Conservation (phyloP, 2,113 vertebrate genomes). For the Urocynchramus pylzowi region DNA sequence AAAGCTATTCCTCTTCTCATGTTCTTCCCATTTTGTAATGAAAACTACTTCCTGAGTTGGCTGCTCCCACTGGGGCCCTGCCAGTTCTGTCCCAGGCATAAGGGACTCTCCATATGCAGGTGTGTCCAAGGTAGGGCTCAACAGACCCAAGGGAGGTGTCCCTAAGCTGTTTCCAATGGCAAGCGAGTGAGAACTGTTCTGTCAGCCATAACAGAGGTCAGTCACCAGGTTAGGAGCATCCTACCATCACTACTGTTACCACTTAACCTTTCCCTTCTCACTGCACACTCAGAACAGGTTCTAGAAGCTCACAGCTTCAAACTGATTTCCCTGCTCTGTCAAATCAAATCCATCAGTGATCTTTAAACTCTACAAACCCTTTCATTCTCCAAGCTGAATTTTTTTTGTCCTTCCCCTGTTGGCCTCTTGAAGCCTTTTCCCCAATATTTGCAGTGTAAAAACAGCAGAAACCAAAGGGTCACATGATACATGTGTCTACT, state of each 20-base stretch:
- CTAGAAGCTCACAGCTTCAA: background rate
- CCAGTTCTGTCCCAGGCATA: background rate
- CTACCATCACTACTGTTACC: no score
- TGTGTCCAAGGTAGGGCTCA: background rate
- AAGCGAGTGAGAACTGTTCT: background rate
- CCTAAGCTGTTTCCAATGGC: background rate
- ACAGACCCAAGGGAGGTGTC: background rate
- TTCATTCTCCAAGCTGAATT: background rate
- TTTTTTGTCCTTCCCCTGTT: background rate
- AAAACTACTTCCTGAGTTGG: background rate
- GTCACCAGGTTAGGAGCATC: background rate
- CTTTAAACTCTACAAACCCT: background rate
- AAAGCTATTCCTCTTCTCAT: background rate
- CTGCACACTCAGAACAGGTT: accelerated
- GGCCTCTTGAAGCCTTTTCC: background rate
- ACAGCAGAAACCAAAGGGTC: background rate
- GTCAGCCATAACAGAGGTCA: background rate
- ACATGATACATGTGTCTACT: accelerated
- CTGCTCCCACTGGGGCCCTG: background rate
- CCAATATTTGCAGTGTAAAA: background rate
- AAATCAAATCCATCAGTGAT: background rate
- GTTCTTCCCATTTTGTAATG: background rate
- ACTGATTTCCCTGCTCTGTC: background rate
- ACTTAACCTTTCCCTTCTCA: background rate
- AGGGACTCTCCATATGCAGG: background rate